phyloP scores from a whole-genome alignment of 2,113 vertebrate species.

The Myrmophylax atrothorax region DNA sequence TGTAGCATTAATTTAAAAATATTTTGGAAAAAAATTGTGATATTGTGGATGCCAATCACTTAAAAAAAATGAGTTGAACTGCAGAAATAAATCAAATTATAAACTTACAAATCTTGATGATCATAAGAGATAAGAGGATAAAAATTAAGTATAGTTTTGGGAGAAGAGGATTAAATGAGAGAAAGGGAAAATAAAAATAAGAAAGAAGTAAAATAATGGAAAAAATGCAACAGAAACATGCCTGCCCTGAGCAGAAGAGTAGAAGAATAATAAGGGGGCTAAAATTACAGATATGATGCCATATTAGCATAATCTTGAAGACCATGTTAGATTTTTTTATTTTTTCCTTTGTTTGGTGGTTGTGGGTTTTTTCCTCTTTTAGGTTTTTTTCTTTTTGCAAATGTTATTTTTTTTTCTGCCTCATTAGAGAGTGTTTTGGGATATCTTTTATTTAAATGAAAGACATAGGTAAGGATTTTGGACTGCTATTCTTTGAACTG shows the following conservation, averaged over 20 bases:
- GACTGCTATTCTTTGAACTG: neutral
- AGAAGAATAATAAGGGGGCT: neutral
- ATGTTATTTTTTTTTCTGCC: neutral
- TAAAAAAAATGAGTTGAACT: neutral
- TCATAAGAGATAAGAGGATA: neutral
- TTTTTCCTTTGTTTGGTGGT: neutral
- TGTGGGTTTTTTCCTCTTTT: neutral
- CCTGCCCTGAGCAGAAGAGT: neutral
- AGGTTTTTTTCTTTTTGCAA: neutral
- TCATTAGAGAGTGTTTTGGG: neutral
- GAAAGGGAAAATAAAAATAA: neutral
- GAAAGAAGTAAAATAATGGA: neutral
- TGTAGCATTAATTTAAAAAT: neutral
- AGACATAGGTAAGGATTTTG: neutral
- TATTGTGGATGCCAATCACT: neutral
- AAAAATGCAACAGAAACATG: neutral
- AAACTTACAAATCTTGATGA: neutral
- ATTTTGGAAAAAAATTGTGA: neutral
- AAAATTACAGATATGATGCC: neutral
- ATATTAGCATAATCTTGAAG: neutral
- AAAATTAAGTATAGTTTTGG: neutral
- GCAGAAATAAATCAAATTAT: neutral
- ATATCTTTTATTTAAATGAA: neutral
- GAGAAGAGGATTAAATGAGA: neutral
- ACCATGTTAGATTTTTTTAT: neutral